Conservation (phyloP, 2,797 vertebrate genomes). For the Aeoliscus strigatus region DNA sequence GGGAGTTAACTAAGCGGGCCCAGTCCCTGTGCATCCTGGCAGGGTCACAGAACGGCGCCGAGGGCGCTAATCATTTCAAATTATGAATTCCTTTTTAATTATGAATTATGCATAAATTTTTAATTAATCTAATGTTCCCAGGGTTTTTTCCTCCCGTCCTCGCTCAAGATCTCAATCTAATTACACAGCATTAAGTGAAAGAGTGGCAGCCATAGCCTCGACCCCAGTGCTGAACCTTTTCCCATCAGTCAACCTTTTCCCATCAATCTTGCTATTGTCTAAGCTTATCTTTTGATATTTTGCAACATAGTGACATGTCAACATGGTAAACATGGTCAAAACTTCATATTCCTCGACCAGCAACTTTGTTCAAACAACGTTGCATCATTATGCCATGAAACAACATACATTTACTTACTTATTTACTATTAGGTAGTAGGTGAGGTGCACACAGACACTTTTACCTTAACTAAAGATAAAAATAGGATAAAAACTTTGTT, state of each 20-base stretch:
- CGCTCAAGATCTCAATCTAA: constrained; percentile 78
- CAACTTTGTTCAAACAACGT: constrained; percentile 31
- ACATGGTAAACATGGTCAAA: constrained; percentile 56
- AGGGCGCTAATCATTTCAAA: constrained; percentile 80
- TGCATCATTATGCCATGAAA: constrained; percentile 19
- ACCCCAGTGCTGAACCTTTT: constrained; percentile 67
- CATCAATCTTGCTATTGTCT: constrained; percentile 72
- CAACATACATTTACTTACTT: neutral
- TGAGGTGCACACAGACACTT: neutral
- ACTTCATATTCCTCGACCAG: constrained; percentile 30
- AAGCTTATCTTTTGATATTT: constrained; percentile 59
- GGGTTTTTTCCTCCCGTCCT: constrained; percentile 68
- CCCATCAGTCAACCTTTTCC: constrained; percentile 67
- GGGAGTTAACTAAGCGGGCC: constrained; percentile 71
- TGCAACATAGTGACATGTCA: constrained; percentile 56
- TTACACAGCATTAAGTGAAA: constrained; percentile 77
- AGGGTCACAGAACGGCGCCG: constrained; percentile 72
- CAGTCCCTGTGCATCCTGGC: constrained; percentile 62
- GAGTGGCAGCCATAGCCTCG: constrained; percentile 69
- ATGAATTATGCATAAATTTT: constrained; percentile 86
- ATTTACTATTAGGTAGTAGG: neutral
- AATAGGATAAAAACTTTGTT: neutral
- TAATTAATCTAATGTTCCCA: constrained; percentile 84
- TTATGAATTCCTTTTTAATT: constrained; percentile 84
- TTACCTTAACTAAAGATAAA: neutral